These are phyloP conservation scores for Biston betularia DNA, from an alignment of 2,888 invertebrate genomes.

Conservation along the genomic window DNA sequence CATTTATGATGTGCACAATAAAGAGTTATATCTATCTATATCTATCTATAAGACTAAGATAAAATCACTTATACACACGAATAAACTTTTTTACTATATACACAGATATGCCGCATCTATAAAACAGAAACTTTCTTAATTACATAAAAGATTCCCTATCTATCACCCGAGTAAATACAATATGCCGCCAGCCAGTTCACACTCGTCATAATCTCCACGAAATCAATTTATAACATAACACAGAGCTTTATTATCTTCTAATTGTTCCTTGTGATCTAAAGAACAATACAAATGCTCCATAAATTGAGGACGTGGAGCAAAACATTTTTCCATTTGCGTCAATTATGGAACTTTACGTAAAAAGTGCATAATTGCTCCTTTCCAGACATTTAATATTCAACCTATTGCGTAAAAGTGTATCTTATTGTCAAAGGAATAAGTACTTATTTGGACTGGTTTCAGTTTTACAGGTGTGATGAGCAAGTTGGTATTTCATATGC, in stretches of 20 bases:
- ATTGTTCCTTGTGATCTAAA: constrained; percentile 43
- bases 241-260: constrained; percentile 36
- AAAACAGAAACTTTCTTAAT: background rate
- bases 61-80: no score
- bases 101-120: no score
- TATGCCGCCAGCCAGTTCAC: constrained; percentile 34
- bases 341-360: constrained; percentile 49
- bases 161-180: constrained; percentile 15
- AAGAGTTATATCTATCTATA: no score
- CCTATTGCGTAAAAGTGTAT: background rate
- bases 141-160: background rate
- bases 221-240: constrained; percentile 40
- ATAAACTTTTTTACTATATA: background rate
- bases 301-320: constrained; percentile 41
- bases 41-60: no score
- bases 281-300: constrained; percentile 44
- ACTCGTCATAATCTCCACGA: constrained; percentile 38
- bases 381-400: constrained; percentile 24
- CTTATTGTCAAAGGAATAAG: constrained; percentile 30
- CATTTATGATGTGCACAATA: no score
- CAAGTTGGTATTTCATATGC: constrained; percentile 39
- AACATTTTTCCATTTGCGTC: constrained; percentile 50
- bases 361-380: constrained; percentile 49
- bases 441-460: constrained; percentile 26
- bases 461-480: constrained; percentile 4